Evolutionary conservation across 2,888 invertebrate genomes (phyloP).

Genomic region (Agrochola macilenta): DNA sequence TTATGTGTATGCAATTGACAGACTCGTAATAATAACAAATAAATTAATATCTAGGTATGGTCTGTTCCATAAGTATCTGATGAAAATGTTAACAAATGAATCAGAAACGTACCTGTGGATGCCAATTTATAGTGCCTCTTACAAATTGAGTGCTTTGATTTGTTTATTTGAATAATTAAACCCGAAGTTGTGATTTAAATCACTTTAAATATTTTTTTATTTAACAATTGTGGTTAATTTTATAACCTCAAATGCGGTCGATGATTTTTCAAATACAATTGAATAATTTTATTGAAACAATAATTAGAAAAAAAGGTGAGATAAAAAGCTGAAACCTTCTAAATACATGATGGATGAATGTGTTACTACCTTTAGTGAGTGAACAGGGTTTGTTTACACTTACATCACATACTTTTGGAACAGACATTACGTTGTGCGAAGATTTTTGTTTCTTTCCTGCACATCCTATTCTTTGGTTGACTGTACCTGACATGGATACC

Average conservation of each 20-base stretch:
- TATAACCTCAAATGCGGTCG: no score
- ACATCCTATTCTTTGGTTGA: not conserved
- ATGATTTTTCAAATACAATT: no score
- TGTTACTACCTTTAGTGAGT: not conserved
- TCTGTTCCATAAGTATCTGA: not conserved
- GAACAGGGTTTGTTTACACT: not conserved
- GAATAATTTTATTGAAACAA: no score
- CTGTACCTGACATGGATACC: not conserved
- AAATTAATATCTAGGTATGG: not conserved
- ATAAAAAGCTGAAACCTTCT: not conserved
- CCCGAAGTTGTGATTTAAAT: no score
- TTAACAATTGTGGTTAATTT: no score
- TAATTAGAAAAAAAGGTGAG: no score
- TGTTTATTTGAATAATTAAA: no score
- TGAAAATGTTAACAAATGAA: not conserved
- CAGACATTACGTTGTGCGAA: not conserved
- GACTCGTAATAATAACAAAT: no score
- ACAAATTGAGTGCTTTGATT: no score
- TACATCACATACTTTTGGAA: not conserved
- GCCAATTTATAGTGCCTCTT: no score
- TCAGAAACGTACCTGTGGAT: not conserved
- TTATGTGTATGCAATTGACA: no score
- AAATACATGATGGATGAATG: not conserved
- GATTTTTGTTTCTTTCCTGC: not conserved
- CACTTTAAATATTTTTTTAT: no score